A percentile compares a stretch with the other conserved stretches of the same genome.
Conservation (phyloP, 2,797 vertebrate genomes). For the Taenioides sp. region DNA sequence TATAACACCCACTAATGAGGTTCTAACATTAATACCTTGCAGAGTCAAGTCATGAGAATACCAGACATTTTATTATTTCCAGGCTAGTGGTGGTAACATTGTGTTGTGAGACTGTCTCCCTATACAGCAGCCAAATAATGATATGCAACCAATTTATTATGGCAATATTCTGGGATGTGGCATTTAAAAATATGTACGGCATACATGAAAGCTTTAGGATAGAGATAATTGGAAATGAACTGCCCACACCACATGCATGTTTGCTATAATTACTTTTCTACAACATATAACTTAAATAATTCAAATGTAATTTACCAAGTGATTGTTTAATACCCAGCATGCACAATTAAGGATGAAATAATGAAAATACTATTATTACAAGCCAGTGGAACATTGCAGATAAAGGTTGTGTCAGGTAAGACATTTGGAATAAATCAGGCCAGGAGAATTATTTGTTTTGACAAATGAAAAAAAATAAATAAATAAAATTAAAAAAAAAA, state of each 20-base stretch:
- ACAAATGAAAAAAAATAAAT: no score
- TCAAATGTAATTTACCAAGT: constrained; percentile 33
- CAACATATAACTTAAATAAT: constrained; percentile 46
- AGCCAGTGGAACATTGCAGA: neutral
- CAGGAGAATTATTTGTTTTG: no score
- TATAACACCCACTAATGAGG: constrained; percentile 6
- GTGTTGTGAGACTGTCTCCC: constrained; percentile 1
- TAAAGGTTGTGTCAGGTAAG: neutral
- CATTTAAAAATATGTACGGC: constrained; percentile 9
- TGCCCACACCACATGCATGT: constrained; percentile 13
- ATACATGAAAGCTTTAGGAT: constrained; percentile 6
- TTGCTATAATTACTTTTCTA: constrained; percentile 47
- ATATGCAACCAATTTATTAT: neutral
- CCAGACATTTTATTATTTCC: neutral
- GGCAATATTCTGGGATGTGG: constrained; percentile 14
- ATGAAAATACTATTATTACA: neutral
- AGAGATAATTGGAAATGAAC: constrained; percentile 43
- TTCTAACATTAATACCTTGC: constrained; percentile 4
- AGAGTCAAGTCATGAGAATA: neutral
- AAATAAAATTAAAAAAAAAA: no score
- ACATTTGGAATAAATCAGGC: neutral
- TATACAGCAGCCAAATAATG: neutral
- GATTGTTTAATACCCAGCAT: constrained; percentile 11
- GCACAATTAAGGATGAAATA: neutral
- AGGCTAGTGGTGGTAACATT: neutral